Evolutionary conservation across 2,797 vertebrate species (phyloP).

Genomic region (Rhabdomys pumilio): DNA sequence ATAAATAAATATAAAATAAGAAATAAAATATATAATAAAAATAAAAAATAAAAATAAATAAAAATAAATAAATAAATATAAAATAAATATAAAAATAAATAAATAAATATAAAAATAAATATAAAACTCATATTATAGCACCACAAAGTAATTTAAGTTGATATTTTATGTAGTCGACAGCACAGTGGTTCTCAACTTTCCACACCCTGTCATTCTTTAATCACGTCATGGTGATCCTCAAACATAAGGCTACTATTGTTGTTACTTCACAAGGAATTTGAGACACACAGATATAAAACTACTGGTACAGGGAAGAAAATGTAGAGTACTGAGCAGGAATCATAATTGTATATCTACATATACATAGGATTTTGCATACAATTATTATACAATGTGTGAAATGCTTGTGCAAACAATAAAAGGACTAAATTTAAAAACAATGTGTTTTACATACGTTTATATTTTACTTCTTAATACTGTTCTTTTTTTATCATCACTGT

Average conservation of each 20-base stretch:
- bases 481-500: neutral
- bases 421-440: conserved; percentile 24
- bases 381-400: neutral
- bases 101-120: no score
- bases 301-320: neutral
- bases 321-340: neutral
- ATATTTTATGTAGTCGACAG: neutral
- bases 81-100: no score
- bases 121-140: neutral
- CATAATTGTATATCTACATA: neutral
- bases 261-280: neutral
- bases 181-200: neutral
- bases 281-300: neutral
- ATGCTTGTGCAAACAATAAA: conserved; percentile 6
- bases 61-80: no score
- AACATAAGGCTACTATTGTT: neutral
- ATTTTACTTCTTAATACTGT: conserved; percentile 21
- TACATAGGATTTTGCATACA: neutral
- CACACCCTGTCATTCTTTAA: neutral
- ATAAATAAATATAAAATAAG: no score
- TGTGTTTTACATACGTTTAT: neutral
- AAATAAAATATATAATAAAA: no score
- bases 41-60: no score
- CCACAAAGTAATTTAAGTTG: neutral
- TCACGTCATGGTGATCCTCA: neutral